Conservation (phyloP, 2,888 invertebrate species). For the Tetrapedia diversipes region DNA sequence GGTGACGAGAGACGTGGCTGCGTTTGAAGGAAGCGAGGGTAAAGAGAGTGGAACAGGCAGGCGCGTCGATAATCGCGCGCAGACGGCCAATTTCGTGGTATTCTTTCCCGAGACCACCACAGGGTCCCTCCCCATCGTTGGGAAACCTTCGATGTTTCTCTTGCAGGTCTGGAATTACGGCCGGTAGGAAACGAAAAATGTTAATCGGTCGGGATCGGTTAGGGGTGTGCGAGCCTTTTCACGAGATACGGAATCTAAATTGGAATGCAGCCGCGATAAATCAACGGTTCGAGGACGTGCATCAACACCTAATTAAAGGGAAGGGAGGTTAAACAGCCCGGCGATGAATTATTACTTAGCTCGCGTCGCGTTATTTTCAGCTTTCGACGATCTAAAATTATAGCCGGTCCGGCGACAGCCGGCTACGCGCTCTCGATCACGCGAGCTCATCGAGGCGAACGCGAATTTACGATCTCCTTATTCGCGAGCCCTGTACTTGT, state of each 20-base stretch:
- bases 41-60: background rate
- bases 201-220: background rate
- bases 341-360: conserved; percentile 33
- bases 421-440: conserved; percentile 21
- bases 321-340: conserved; percentile 19
- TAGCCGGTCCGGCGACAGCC: conserved; percentile 23
- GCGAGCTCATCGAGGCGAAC: conserved; percentile 20
- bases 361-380: conserved; percentile 27
- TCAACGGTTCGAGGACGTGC: conserved; percentile 23
- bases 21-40: conserved; percentile 25
- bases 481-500: background rate
- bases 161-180: background rate
- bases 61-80: conserved; percentile 15
- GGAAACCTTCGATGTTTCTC: background rate
- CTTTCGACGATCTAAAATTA: conserved; percentile 29
- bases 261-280: conserved; percentile 9
- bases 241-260: conserved; percentile 3
- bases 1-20: conserved; percentile 26
- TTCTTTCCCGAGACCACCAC: too few relatives aligned
- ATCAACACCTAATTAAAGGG: conserved; percentile 50
- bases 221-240: background rate
- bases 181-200: background rate
- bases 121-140: background rate
- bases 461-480: conserved; percentile 27
- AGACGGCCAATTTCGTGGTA: conserved; percentile 7